Base-by-base conservation (phyloP, 2,113 vertebrate genomes). In the Rhadina sibilatrix region DNA sequence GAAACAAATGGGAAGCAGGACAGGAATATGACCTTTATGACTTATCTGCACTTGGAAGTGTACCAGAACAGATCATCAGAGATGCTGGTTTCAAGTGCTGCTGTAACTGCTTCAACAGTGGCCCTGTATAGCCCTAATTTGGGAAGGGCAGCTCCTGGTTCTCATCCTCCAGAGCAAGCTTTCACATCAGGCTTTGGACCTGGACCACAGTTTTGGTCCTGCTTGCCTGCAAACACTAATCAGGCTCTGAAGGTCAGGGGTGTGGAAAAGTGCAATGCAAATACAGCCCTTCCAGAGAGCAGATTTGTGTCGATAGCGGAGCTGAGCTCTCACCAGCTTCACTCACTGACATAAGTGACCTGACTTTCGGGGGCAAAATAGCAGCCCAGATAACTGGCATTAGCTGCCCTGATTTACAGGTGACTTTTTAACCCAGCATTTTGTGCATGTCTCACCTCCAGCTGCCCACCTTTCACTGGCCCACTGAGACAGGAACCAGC, bases 1-100 rank as follows among this genome's bases (percentile, higher is more conserved):
- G 33, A 77, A 89, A 66, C 15, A 82, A 87, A 92, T 80, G 42
- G 59, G 27, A 93, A 89, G 33, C 64, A 83, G 53, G 59, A 83
- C 2, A 2, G 46, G 31, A 88, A 65, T 80, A 77, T 63, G 59
- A 86, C 68, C 50, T 77, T 93, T 81, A 77, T 28, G 38, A 54
- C 38, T 74, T 90, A 42, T 22, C 54, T 4, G 2, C 27, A 31
- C 54, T 66, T 86, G 59, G 50, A 92, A 66, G 27, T 0, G 0
- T 47, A 42, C 46, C 54, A 81, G 66, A 74, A 59, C 30, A 84
- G 44, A 66, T 38, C 25, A 75, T 81, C 27, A 8, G 81, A 70
- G 35, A 71, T 1, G 7, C 27, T 78, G 50, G 23, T 71, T 89
- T 66, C 74, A 66, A 60, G 35, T 47, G 56, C 60, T 0, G 0